Evolutionary conservation across 1,140 invertebrate genomes (phyloP).

Genomic region (Zaprionus camerounensis): DNA sequence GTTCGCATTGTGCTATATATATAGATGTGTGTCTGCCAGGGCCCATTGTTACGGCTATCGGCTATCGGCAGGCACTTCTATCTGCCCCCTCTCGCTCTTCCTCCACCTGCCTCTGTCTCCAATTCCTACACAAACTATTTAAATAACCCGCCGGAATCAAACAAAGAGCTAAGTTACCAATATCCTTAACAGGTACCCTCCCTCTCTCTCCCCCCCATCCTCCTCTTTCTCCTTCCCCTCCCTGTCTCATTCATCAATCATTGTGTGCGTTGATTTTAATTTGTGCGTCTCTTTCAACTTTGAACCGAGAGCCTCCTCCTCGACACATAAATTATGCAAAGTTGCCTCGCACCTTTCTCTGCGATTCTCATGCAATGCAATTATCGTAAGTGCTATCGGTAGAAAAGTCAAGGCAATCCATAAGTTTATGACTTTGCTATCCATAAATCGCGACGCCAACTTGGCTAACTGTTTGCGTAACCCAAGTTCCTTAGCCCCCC

Average conservation of each 20-base stretch:
- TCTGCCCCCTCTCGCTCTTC: neutral
- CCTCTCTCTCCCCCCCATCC: neutral
- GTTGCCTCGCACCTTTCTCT: conserved; percentile 51
- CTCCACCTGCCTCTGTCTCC: conserved; percentile 14
- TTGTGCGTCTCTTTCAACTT: conserved; percentile 74
- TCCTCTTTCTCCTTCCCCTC: neutral
- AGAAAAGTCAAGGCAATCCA: conserved; percentile 73
- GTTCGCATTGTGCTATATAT: conserved; percentile 65
- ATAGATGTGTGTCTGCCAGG: conserved; percentile 19
- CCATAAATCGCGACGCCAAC: conserved; percentile 71
- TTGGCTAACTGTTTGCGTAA: conserved; percentile 53
- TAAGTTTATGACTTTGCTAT: conserved; percentile 77
- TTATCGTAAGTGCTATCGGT: conserved; percentile 74
- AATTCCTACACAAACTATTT: conserved; percentile 63
- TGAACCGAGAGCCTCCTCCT: conserved; percentile 43
- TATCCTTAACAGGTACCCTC: conserved; percentile 11
- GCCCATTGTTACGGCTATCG: conserved; percentile 52
- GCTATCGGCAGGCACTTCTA: conserved; percentile 33
- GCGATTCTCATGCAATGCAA: conserved; percentile 65
- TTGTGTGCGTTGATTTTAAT: conserved; percentile 81
- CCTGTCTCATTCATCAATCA: conserved; percentile 73
- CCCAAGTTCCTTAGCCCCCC: conserved; percentile 36
- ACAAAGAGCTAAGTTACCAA: conserved; percentile 48
- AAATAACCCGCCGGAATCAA: conserved; percentile 66
- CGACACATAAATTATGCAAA: conserved; percentile 78